Evolutionary conservation across 2,113 vertebrate genomes (phyloP), one percentile per base, ranked within the genome.

Genomic region (Rallus limicola): DNA sequence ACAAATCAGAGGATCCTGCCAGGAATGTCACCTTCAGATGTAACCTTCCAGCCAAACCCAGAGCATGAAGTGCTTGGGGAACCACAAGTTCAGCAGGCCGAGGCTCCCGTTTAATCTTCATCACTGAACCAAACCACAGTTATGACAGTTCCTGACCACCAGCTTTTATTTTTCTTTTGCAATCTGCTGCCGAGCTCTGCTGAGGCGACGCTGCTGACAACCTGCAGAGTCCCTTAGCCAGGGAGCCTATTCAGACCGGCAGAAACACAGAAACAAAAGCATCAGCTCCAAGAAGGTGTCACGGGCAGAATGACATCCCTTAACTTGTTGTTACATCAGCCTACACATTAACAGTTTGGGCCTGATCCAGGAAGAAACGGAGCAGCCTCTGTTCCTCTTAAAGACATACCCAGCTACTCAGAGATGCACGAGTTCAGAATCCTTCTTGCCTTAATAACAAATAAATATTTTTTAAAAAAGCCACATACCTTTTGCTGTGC

Each of bases 291-390:
- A 97, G 95, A 94, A 95, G 94, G 96, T 98, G 96, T 97, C 97
- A 96, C 81, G 34, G 95, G 94, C 93, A 86, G 85, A 93, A 95
- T 75, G 94, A 90, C 87, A 96, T 34, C 74, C 90, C 76, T 95
- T 97, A 96, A 96, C 97, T 97, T 96, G 92, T 97, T 97, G 84
- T 94, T 97, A 91, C 77, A 92, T 82, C 94, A 94, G 71, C 86
- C 88, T 64, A 93, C 69, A 72, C 25, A 1, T 79, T 93, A 94
- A 90, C 72, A 2, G 29, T 60, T 88, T 68, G 86, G 91, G 76
- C 29, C 88, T 67, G 68, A 92, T 67, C 84, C 92, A 95, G 87
- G 64, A 89, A 81, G 86, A 58, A 72, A 70, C 0, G 0, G 52
- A 96, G 58, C 89, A 93, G 88, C 68, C 82, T 86, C 80, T 2